Evolutionary conservation across 1,140 invertebrate species (phyloP).

Genomic region (Dufourea novaeangliae): DNA sequence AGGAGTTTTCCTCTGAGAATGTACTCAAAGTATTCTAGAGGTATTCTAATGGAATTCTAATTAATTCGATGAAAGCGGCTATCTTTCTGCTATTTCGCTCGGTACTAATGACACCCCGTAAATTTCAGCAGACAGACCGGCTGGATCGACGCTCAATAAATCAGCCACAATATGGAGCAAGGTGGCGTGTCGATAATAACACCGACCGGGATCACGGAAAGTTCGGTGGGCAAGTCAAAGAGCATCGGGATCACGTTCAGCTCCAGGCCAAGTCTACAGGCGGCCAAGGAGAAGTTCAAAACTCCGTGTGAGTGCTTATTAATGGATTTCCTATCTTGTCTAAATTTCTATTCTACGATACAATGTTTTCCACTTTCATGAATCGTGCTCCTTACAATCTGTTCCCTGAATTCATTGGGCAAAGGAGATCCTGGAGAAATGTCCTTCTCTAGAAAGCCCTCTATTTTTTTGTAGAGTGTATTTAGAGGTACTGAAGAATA

Average conservation of each 20-base stretch:
- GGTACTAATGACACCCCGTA: background rate
- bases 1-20: no score
- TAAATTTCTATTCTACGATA: no score
- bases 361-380: no score
- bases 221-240: slow-evolving; percentile 54
- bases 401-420: no score
- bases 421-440: no score
- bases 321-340: no score
- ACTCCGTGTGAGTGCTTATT: slow-evolving; percentile 58
- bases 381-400: no score
- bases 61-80: background rate
- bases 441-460: no score
- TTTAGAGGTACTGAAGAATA: no score
- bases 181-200: slow-evolving; percentile 69
- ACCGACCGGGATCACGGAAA: slow-evolving; percentile 59
- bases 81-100: background rate
- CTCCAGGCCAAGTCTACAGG: slow-evolving; percentile 54
- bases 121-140: slow-evolving; percentile 17
- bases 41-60: background rate
- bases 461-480: no score
- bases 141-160: slow-evolving; percentile 28
- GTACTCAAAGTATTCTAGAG: no score
- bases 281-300: slow-evolving; percentile 63
- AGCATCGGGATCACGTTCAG: slow-evolving; percentile 64
- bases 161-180: slow-evolving; percentile 66